Evolutionary conservation across 2,797 vertebrate genomes (phyloP).

Genomic region (Spheniscus humboldti): DNA sequence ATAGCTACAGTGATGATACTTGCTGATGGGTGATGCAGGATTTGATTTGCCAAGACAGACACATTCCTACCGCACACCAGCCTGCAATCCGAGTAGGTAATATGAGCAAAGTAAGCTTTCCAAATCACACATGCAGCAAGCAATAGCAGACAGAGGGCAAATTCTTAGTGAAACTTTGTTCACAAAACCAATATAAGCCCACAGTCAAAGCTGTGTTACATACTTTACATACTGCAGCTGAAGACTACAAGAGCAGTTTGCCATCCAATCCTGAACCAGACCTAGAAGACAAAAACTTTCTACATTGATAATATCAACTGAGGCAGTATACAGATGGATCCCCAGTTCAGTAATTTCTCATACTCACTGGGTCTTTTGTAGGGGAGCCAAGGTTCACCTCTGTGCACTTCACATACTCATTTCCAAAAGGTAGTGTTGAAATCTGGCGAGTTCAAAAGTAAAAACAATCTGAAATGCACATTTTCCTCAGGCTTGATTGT

Average conservation of each 20-base stretch:
- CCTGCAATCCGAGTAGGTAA: background rate
- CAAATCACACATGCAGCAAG: background rate
- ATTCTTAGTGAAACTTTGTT: background rate
- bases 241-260: background rate
- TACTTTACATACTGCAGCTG: background rate
- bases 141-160: background rate
- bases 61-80: background rate
- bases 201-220: background rate
- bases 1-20: background rate
- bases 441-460: background rate
- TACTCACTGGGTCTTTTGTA: background rate
- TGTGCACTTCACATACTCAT: background rate
- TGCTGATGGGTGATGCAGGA: background rate
- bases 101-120: background rate
- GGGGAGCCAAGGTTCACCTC: background rate
- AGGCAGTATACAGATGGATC: too few species aligned
- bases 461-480: background rate
- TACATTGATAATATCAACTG: fast-evolving
- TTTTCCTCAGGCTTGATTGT: background rate
- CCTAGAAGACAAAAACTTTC: background rate
- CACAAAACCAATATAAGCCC: background rate
- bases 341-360: background rate
- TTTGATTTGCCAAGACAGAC: background rate
- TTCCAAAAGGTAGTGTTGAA: background rate
- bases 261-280: background rate